Percentiles rank a stretch among this genome's conserved stretches.
phyloP scores from a whole-genome alignment of 2,888 invertebrate species.

The Chymomyza caudatula region DNA sequence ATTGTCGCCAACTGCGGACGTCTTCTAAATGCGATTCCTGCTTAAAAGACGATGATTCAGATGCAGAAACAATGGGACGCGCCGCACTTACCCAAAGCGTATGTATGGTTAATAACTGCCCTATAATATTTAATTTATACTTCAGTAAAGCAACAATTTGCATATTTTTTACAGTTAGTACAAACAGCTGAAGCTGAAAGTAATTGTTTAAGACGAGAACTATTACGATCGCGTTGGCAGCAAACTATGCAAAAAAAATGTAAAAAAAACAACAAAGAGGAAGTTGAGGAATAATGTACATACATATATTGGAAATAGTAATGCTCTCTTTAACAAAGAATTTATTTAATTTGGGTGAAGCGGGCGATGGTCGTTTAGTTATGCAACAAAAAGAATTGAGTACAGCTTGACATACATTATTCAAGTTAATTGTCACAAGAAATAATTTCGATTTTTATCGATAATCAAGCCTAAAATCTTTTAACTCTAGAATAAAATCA shows the following conservation, averaged over 20 bases:
- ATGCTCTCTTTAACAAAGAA: too few relatives aligned
- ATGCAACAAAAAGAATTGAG: too few relatives aligned
- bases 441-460: too few relatives aligned
- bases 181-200: slow-evolving; percentile 68
- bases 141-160: neutral
- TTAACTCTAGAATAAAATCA: too few relatives aligned
- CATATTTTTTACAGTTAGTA: slow-evolving; percentile 56
- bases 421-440: too few relatives aligned
- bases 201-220: slow-evolving; percentile 66
- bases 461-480: too few relatives aligned
- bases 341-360: too few relatives aligned
- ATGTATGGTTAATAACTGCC: too few relatives aligned
- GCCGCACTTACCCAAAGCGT: slow-evolving; percentile 70
- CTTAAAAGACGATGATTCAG: slow-evolving; percentile 53
- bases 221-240: slow-evolving; percentile 68
- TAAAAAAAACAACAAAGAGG: slow-evolving; percentile 24
- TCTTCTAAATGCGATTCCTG: slow-evolving; percentile 52
- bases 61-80: slow-evolving; percentile 64
- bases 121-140: neutral
- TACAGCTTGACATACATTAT: too few relatives aligned
- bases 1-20: slow-evolving; percentile 31
- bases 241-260: slow-evolving; percentile 33
- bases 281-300: neutral
- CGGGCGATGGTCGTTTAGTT: too few relatives aligned
- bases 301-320: too few relatives aligned